Base-by-base conservation (phyloP, 2,113 vertebrate species). In the Silurus glanis region DNA sequence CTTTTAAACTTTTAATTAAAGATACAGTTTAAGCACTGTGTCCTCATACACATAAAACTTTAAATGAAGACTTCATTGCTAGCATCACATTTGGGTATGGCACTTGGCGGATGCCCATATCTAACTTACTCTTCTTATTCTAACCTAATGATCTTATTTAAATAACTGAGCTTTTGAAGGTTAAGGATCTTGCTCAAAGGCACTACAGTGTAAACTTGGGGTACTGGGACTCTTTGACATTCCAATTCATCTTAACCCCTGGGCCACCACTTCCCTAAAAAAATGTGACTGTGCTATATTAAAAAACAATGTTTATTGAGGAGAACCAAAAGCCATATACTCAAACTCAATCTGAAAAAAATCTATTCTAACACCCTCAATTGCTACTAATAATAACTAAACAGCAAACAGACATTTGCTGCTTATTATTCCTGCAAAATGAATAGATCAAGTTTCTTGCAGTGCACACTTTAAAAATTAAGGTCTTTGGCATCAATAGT, bases 401-500 rank as follows among this genome's bases (percentile, higher is more conserved):
- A 21, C 17, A 74, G 47, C 9, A 74, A 51, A 74, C 71, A 23
- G 71, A 75, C 4, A 8, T 75, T 51, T 75, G 19, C 5, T 4
- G 23, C 21, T 13, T 17, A 51, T 75, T 75, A 53, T 6, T n/a
- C 21, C 10, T 53, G 21, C 45, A 75, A 13, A n/a, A 75, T n/a
- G 5, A 51, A 21, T 13, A 74, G 47, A 12, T 75, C 2, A n/a
- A 45, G 37, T 82, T 55, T 8, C 49, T 51, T 37, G 28, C 19
- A 14, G 0, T 25, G 5, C 45, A 80, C 74, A 56, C 9, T 47
- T 45, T 84, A 49, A 81, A 80, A 37, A 87, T 87, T 80, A 56
- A 87, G 72, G 17, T 19, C 58, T 74, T 82, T 47, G 28, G 25
- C 78, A 76, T 88, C 4, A 82, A 88, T 82, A 82, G 58, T 88